Evolutionary conservation across 1,140 invertebrate species (phyloP).

Genomic region (Drosophila triauraria): DNA sequence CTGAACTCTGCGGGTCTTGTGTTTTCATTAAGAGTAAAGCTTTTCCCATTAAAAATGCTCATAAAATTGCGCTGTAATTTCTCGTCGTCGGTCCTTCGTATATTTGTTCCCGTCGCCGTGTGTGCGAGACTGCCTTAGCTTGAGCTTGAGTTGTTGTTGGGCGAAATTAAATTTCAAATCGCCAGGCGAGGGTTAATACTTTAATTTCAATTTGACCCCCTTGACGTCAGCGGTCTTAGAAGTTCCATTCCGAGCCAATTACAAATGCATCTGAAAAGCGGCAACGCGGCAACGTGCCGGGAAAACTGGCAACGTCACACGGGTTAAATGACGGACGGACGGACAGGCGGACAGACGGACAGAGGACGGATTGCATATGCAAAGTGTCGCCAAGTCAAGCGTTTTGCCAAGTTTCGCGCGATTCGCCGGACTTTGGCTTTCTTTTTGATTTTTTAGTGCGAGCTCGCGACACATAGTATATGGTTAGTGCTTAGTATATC

Average conservation of each 20-base stretch:
- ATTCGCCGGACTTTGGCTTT: conserved; percentile 48
- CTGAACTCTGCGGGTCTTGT: conserved; percentile 52
- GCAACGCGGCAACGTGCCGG: conserved; percentile 18
- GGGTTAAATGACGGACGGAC: conserved; percentile 12
- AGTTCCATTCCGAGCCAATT: conserved; percentile 32
- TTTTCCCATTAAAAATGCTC: conserved; percentile 81
- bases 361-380: conserved; percentile 38
- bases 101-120: conserved; percentile 30
- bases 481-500: conserved; percentile 8
- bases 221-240: conserved; percentile 55
- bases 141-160: conserved; percentile 28
- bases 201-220: conserved; percentile 74
- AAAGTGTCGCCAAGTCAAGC: conserved; percentile 40
- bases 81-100: conserved; percentile 42
- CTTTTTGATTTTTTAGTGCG: conserved; percentile 41
- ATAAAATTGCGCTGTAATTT: conserved; percentile 82
- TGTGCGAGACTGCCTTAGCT: background rate
- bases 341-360: background rate
- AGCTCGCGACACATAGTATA: conserved; percentile 8
- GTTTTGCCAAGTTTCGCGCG: conserved; percentile 41
- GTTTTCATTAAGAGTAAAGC: conserved; percentile 78
- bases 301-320: conserved; percentile 35
- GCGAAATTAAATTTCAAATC: conserved; percentile 78
- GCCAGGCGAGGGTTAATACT: conserved; percentile 64
- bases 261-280: conserved; percentile 48